Evolutionary conservation across 2,797 vertebrate genomes (phyloP), one percentile per base, ranked within the genome.

Genomic region (Enteromius thamalakanensis): DNA sequence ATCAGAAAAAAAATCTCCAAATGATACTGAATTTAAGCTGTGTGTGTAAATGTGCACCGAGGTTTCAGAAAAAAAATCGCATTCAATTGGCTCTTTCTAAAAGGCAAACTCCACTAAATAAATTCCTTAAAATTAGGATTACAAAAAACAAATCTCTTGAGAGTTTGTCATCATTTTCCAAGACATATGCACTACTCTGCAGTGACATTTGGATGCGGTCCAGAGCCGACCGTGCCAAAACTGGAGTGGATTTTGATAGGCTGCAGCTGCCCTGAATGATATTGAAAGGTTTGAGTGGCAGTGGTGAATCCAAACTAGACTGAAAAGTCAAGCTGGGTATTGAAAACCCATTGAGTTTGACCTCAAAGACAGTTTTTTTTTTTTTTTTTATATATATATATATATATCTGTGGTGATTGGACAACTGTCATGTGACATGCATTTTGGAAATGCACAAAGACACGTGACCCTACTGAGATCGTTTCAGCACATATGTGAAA

Each of bases 261-360:
- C 71, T 53, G 70, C 80, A 80, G 79, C 79, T 80, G 79, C 67
- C 49, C 67, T 80, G 79, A 40, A 79, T 8, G 47, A 68, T 68
- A 34, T 3, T 68, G 62, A 82, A 76, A 45, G 49, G 11, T 17
- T 55, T 55, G 75, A 83, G 74, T 76, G 64, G 70, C 65, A 26
- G 40, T 51, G 4, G 29, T 19, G 17, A 82, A 67, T 77, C 51
- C 29, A 78, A 49, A 71, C 37, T 14, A 69, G 49, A 69, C 65
- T 37, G 4, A 67, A 58, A 75, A 76, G 71, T 76, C 80, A 76
- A 76, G 19, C 42, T 19, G 34, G 49, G n/a, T 55, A 68, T 40
- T 29, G 55, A 47, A 64, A 77, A 77, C 40, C 23, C 75, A 77
- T 62, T 32, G 55, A 34, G 69, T 49, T 74, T 49, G 55, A 64